Conservation (phyloP, 1,140 invertebrate genomes). For the Propsilocerus akamusi region DNA sequence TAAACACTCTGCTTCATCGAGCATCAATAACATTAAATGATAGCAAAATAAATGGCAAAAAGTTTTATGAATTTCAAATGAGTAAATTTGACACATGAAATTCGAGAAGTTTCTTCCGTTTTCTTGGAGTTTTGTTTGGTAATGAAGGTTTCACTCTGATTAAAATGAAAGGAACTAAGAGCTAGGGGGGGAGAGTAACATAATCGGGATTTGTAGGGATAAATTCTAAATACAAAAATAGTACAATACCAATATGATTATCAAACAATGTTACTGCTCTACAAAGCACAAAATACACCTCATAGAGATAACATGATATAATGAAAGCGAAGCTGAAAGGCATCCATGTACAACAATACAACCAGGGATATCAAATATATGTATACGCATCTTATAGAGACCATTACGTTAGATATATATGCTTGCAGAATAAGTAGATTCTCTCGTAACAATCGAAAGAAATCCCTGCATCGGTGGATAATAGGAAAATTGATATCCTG, state of each 20-base stretch:
- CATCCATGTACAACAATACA: background rate
- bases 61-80: slow-evolving; percentile 2
- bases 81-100: too few species aligned
- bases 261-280: too few species aligned
- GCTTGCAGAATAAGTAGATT: too few species aligned
- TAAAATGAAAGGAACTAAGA: too few species aligned
- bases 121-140: too few species aligned
- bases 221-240: background rate
- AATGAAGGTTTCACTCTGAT: too few species aligned
- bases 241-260: background rate
- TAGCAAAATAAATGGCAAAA: slow-evolving; percentile 3
- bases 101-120: too few species aligned
- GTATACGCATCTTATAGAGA: background rate
- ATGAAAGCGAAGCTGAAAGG: background rate
- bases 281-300: too few species aligned
- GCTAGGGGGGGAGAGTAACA: too few species aligned
- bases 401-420: too few species aligned
- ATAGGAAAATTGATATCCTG: slow-evolving; percentile 1
- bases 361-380: background rate
- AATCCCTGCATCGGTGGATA: background rate
- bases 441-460: background rate
- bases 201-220: background rate
- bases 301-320: background rate
- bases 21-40: slow-evolving; percentile 3
- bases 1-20: background rate